phyloP scores from a whole-genome alignment of 2,888 invertebrate species.

The Aleiodes leptofemur region DNA sequence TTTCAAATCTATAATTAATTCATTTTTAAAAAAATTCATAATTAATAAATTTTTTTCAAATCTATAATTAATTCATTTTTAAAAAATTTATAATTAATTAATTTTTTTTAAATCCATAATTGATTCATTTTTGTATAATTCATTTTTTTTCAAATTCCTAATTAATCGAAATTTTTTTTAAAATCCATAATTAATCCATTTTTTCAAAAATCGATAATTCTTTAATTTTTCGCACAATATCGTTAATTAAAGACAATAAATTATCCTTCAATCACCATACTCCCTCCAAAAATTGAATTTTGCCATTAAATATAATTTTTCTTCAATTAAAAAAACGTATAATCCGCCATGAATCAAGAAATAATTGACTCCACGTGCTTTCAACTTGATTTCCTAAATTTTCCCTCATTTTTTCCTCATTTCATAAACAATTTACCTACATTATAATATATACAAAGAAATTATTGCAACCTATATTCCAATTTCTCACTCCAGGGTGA shows the following conservation, averaged over 20 bases:
- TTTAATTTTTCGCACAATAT: background rate
- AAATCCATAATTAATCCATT: too few relatives aligned
- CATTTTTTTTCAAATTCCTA: too few relatives aligned
- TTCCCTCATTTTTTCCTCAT: background rate
- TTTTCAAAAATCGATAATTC: too few relatives aligned
- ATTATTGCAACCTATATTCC: slow-evolving; percentile 10
- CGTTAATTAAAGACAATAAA: slow-evolving; percentile 41
- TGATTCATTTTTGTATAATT: too few relatives aligned
- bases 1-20: too few relatives aligned
- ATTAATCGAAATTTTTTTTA: too few relatives aligned
- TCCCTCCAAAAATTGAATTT: background rate
- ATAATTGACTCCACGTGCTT: slow-evolving; percentile 13
- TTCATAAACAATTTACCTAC: slow-evolving; percentile 9
- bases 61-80: too few relatives aligned
- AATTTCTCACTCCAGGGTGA: slow-evolving; percentile 32
- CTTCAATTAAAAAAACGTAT: slow-evolving; percentile 1
- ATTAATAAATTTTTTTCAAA: too few relatives aligned
- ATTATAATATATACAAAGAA: slow-evolving; percentile 28
- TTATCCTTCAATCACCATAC: slow-evolving; percentile 26
- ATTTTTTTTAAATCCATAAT: too few relatives aligned
- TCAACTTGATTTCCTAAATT: background rate
- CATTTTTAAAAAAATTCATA: background rate
- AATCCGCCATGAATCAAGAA: slow-evolving; percentile 23
- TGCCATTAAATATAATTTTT: background rate
- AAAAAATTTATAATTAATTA: too few relatives aligned